Conservation (phyloP, 2,113 vertebrate species). For the Peucedramus taeniatus region DNA sequence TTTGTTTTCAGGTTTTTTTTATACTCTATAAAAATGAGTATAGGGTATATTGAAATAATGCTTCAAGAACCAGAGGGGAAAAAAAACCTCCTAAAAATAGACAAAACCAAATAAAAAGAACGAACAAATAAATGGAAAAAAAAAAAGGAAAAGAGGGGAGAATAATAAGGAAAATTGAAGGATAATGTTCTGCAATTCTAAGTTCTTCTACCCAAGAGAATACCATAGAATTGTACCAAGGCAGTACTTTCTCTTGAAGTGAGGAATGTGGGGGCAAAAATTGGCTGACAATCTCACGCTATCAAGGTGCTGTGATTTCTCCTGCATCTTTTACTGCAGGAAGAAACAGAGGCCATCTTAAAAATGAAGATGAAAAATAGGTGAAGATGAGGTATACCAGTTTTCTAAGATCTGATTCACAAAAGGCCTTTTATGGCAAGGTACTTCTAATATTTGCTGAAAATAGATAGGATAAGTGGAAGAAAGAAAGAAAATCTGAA, state of each 20-base stretch:
- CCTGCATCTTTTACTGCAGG: background rate
- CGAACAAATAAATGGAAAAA: rapidly evolving
- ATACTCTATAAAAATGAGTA: background rate
- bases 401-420: background rate
- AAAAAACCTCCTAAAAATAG: background rate
- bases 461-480: background rate
- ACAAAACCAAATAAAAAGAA: rapidly evolving
- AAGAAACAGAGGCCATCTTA: background rate
- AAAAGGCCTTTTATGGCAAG: background rate
- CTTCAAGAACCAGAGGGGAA: background rate
- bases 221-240: background rate
- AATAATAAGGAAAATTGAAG: background rate
- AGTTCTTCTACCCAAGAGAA: background rate
- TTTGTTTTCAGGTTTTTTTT: background rate
- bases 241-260: background rate
- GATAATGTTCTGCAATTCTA: background rate
- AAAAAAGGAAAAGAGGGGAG: rapidly evolving
- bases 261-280: background rate
- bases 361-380: background rate
- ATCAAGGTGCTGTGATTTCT: background rate
- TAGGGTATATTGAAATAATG: background rate
- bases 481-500: background rate
- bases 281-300: background rate
- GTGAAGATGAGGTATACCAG: background rate
- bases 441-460: background rate